Conservation (phyloP, 2,113 vertebrate genomes). For the Limanda limanda region DNA sequence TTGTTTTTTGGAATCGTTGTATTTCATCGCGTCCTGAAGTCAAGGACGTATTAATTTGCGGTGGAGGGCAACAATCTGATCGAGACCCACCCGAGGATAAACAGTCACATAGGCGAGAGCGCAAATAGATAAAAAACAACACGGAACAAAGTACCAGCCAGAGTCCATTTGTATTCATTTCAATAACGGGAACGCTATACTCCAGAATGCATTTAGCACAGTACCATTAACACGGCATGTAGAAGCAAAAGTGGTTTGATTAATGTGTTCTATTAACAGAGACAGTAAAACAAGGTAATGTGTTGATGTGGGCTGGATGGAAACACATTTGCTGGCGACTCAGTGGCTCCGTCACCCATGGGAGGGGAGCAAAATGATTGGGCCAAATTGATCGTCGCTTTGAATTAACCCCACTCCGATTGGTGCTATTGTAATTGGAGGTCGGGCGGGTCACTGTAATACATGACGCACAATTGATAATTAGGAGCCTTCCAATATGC, state of each 20-base stretch:
- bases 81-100: constrained; percentile 5
- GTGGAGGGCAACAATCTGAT: neutral
- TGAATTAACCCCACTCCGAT: constrained; percentile 77
- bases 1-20: neutral
- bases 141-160: neutral
- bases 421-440: constrained; percentile 76
- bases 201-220: constrained; percentile 28
- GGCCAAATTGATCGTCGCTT: constrained; percentile 71
- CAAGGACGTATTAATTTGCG: neutral
- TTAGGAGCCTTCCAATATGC: constrained; percentile 67
- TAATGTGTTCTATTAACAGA: constrained; percentile 62
- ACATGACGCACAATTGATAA: constrained; percentile 78
- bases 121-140: neutral
- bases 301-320: constrained; percentile 52
- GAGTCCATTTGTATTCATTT: constrained; percentile 47
- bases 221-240: constrained; percentile 47
- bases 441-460: constrained; percentile 67
- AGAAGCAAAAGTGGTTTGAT: constrained; percentile 59
- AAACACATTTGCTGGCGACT: constrained; percentile 55
- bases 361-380: constrained; percentile 70
- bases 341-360: constrained; percentile 61
- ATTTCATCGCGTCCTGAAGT: neutral
- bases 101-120: constrained; percentile 1
- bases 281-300: constrained; percentile 58
- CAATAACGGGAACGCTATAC: constrained; percentile 5